A percentile compares a stretch with the other conserved stretches of the same genome.
Evolutionary conservation across 1,140 invertebrate species (phyloP).

Genomic region (Diabrotica undecimpunctata): DNA sequence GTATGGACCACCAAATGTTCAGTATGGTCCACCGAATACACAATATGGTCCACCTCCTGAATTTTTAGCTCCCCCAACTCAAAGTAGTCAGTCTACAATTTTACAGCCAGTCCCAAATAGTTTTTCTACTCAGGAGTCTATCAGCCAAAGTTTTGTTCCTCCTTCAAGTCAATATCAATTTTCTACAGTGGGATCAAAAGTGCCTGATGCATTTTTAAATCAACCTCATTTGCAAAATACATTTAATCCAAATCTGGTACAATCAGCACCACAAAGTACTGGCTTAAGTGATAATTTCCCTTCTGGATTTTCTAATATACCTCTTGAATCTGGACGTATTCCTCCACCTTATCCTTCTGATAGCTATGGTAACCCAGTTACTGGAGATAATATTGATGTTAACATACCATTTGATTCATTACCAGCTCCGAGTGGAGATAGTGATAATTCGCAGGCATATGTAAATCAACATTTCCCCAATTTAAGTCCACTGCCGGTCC

Average conservation of each 20-base stretch:
- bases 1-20: neutral
- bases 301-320: neutral
- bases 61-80: neutral
- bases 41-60: slow-evolving; percentile 22
- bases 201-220: too few relatives aligned
- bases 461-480: slow-evolving; percentile 24
- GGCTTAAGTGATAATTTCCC: slow-evolving; percentile 4
- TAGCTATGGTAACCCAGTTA: slow-evolving; percentile 34
- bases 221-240: too few relatives aligned
- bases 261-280: neutral
- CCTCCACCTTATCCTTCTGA: slow-evolving; percentile 22
- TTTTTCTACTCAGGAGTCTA: neutral
- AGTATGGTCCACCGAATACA: slow-evolving; percentile 5
- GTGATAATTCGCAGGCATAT: slow-evolving; percentile 13
- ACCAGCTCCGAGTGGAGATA: slow-evolving; percentile 26
- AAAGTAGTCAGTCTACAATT: slow-evolving; percentile 22
- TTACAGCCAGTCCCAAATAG: slow-evolving; percentile 10
- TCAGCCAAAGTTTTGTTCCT: too few relatives aligned
- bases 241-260: neutral
- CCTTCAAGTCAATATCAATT: too few relatives aligned
- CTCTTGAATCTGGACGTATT: neutral
- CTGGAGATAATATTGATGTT: slow-evolving; percentile 21
- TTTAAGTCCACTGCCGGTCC: slow-evolving; percentile 35
- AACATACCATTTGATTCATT: slow-evolving; percentile 28
- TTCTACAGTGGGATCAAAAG: too few relatives aligned